These are phyloP conservation scores for Sebastiscus tertius DNA, from an alignment of 2,797 vertebrate species.

Conservation along the genomic window DNA sequence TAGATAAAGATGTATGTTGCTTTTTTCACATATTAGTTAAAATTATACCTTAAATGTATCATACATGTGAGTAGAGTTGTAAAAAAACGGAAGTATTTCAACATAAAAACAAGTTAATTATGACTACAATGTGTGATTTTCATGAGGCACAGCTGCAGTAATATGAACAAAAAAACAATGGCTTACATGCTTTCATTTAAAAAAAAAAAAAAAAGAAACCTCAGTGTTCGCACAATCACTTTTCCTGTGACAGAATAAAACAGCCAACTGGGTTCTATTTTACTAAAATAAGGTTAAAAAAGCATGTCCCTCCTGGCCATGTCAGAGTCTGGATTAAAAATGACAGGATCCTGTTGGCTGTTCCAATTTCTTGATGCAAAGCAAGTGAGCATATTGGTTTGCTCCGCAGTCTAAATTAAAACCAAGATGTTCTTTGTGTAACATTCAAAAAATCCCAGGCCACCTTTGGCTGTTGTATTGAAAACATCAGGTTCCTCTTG, in stretches of 20 bases:
- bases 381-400: constrained; percentile 8
- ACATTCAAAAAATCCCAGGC: constrained; percentile 4
- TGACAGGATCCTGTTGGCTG: constrained; percentile 4
- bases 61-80: background rate
- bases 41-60: too few relatives aligned
- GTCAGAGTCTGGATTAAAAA: constrained; percentile 12
- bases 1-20: background rate
- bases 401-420: background rate
- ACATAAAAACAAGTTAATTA: background rate
- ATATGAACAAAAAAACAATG: background rate
- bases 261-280: background rate
- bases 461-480: background rate
- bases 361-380: constrained; percentile 24
- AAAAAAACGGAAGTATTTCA: background rate
- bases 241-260: background rate
- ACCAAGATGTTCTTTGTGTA: background rate
- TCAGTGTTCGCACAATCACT: background rate
- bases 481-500: constrained; percentile 14
- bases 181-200: background rate
- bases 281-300: background rate
- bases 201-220: background rate
- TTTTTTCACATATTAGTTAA: too few relatives aligned
- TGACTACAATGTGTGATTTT: background rate
- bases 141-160: background rate
- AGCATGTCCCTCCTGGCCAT: background rate